Conservation (phyloP, 2,888 invertebrate genomes). For the Drosophila subquinaria region DNA sequence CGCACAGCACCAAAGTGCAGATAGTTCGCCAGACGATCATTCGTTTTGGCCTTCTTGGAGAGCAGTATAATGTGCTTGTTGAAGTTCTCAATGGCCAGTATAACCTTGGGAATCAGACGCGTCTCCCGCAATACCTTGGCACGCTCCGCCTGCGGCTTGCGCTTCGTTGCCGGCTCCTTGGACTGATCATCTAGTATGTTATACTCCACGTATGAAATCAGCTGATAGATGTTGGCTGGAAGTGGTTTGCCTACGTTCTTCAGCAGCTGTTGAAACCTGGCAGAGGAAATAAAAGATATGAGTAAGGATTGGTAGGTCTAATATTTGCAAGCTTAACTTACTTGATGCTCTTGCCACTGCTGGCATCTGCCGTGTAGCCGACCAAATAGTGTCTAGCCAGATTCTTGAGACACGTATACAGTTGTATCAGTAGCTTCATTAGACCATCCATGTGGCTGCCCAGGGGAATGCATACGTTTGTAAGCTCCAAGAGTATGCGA, state of each 20-base stretch:
- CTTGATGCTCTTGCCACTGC: conserved; percentile 76
- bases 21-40: conserved; percentile 86
- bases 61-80: conserved; percentile 87
- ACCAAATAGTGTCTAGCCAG: conserved; percentile 88
- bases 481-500: conserved; percentile 86
- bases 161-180: conserved; percentile 69
- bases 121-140: conserved; percentile 88
- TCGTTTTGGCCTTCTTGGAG: conserved; percentile 87
- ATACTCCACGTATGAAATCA: conserved; percentile 87
- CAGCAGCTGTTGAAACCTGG: conserved; percentile 86
- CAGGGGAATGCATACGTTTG: conserved; percentile 86
- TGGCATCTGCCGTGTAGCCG: conserved; percentile 84
- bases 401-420: conserved; percentile 87
- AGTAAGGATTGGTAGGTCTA: neutral
- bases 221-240: conserved; percentile 86
- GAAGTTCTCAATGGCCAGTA: conserved; percentile 88
- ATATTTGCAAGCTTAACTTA: conserved; percentile 47
- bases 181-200: conserved; percentile 81
- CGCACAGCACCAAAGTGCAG: conserved; percentile 88
- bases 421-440: conserved; percentile 87
- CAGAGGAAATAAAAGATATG: conserved; percentile 20
- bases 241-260: conserved; percentile 87
- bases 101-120: conserved; percentile 88
- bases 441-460: conserved; percentile 87
- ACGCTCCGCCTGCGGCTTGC: conserved; percentile 85